Evolutionary conservation across 1,140 invertebrate species (phyloP).

Genomic region (Harpegnathos saltator): DNA sequence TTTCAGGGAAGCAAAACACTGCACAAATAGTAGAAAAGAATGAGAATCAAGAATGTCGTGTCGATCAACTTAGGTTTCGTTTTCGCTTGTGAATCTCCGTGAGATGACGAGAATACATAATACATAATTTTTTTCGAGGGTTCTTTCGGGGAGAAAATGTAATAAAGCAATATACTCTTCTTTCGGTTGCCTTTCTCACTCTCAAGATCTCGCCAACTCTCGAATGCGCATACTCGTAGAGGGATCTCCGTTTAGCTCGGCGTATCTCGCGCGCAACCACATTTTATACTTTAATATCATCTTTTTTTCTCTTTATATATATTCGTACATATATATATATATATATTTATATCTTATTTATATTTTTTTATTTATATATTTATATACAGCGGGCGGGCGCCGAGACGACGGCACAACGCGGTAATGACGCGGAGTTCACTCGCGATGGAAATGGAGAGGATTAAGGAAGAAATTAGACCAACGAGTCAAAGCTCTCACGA

Average conservation of each 20-base stretch:
- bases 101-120: no score
- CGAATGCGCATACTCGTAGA: constrained; percentile 7
- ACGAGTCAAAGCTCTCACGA: not conserved
- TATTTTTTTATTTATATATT: constrained; percentile 82
- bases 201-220: not conserved
- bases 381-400: constrained; percentile 81
- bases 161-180: not conserved
- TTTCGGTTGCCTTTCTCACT: not conserved
- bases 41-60: not conserved
- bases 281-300: constrained; percentile 66
- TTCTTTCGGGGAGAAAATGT: no score
- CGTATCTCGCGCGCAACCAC: constrained; percentile 78
- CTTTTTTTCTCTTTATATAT: constrained; percentile 34
- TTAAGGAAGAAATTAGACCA: constrained; percentile 35
- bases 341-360: constrained; percentile 75
- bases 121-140: no score
- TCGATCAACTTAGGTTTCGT: not conserved
- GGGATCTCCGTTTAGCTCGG: constrained; percentile 76
- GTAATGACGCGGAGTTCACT: constrained; percentile 18
- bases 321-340: constrained; percentile 76
- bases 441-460: constrained; percentile 41
- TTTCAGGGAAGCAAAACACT: not conserved
- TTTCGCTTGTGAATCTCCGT: not conserved
- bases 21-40: not conserved
- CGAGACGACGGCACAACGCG: constrained; percentile 60